Conservation (phyloP, 2,797 vertebrate genomes). For the Rhincodon typus region DNA sequence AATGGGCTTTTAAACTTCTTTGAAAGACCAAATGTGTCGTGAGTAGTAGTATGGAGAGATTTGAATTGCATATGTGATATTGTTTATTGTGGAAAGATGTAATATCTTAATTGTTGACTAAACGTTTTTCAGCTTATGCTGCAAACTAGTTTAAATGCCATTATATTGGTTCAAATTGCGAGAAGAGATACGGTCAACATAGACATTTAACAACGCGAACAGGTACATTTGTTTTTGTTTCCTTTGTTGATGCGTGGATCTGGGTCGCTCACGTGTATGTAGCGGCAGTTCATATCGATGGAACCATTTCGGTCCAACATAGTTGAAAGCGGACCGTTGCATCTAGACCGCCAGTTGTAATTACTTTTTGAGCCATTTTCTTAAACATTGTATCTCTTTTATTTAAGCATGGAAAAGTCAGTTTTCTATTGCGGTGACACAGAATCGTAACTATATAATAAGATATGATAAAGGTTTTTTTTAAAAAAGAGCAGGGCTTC, state of each 20-base stretch:
- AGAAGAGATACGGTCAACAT: neutral
- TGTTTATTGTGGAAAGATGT: neutral
- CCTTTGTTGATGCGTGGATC: neutral
- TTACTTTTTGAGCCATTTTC: neutral
- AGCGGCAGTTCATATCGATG: neutral
- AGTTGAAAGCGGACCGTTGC: neutral
- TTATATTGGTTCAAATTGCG: neutral
- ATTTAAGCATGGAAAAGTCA: neutral
- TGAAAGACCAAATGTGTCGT: neutral
- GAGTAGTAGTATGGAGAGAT: neutral
- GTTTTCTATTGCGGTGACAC: neutral
- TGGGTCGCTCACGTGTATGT: neutral
- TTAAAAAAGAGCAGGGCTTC: neutral
- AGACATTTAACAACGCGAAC: neutral
- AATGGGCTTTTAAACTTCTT: neutral
- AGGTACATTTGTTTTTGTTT: neutral
- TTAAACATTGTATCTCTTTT: neutral
- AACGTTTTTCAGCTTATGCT: neutral
- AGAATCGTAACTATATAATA: neutral
- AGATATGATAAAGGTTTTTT: neutral
- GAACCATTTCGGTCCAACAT: neutral
- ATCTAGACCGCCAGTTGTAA: neutral
- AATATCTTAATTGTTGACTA: neutral
- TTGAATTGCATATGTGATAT: neutral
- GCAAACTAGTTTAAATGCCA: neutral